A percentile compares a stretch with the other conserved stretches of the same genome.
phyloP scores from a whole-genome alignment of 2,888 invertebrate genomes.

The Lobophora halterata region DNA sequence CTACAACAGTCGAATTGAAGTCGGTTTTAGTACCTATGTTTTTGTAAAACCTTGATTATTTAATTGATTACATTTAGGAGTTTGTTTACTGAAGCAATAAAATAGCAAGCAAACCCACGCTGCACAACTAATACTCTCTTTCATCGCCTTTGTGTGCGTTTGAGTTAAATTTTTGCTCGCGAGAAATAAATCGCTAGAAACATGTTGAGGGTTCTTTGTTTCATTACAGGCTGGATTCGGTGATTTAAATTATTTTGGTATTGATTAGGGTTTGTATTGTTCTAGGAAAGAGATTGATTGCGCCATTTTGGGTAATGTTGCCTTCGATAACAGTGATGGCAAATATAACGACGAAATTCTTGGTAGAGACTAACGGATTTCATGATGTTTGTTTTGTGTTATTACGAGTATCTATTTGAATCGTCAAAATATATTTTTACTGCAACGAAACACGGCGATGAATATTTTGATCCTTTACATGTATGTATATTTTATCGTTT shows the following conservation, averaged over 20 bases:
- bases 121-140: conserved; percentile 15
- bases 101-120: conserved; percentile 29
- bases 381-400: too few relatives aligned
- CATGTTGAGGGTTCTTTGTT: conserved; percentile 59
- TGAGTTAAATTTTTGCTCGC: conserved; percentile 55
- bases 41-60: too few relatives aligned
- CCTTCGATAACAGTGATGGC: not conserved
- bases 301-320: conserved; percentile 12
- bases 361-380: too few relatives aligned
- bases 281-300: conserved; percentile 14
- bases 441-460: too few relatives aligned
- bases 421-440: too few relatives aligned
- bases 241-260: conserved; percentile 58
- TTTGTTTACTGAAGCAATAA: too few relatives aligned
- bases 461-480: too few relatives aligned
- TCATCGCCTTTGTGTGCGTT: conserved; percentile 28
- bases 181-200: conserved; percentile 51
- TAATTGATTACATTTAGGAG: too few relatives aligned
- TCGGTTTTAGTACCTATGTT: too few relatives aligned
- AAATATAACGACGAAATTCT: conserved; percentile 5
- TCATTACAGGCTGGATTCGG: conserved; percentile 49
- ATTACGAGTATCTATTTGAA: too few relatives aligned
- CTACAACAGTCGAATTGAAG: too few relatives aligned
- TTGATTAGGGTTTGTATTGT: conserved; percentile 51
- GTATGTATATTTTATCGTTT: too few relatives aligned